Base-by-base conservation (phyloP, 2,888 invertebrate species). In the Lacanobia oleracea region DNA sequence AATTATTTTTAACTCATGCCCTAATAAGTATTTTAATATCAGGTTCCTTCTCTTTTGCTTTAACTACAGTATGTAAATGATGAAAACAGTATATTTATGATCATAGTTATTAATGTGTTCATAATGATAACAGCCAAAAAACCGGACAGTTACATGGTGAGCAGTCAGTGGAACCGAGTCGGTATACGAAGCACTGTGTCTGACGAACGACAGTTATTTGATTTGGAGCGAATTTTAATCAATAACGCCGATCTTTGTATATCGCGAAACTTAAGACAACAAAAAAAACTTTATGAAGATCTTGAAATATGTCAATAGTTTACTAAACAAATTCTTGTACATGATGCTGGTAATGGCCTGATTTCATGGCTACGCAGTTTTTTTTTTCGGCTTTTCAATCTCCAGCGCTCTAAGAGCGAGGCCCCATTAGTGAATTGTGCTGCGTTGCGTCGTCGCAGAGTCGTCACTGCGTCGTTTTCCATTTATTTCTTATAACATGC, bases 71-170 rank as follows among this genome's bases (percentile, higher is more conserved):
- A 48, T 48, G 33, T 72, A 50, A 37, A 75, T 53, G 16, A 40
- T 54, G 21, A 77, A 63, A 51, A 56, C 21, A 45, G 21, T 12
- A 7, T 45, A 51, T 33, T 45, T 16, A 61, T 14, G 48, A 37
- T 51, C 54, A 63, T 27, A 69, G 18, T 64, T 50, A 65, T 70
- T 70, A 64, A 59, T 64, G 40, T 75, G 48, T 75, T 51, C 63
- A 67, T 80, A 66, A 69, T 40, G 59, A 67, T 64, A 71, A 71
- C 51, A 59, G 4, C 10, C 54, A 60, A 80, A 75, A 56, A 80
- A 72, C 48, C 27, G 54, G 48, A 54, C 33, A 81, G 66, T 79
- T 80, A 79, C 54, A 79, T 75, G 45, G 57, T 54, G 56, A 53
- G 56, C 81, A 72, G 21, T 51, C 43, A 56, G 3, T 76, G 45